Percentiles rank a stretch among this genome's conserved stretches.
Evolutionary conservation across 2,113 vertebrate genomes (phyloP).

Genomic region (Epinephelus cyanopodus): DNA sequence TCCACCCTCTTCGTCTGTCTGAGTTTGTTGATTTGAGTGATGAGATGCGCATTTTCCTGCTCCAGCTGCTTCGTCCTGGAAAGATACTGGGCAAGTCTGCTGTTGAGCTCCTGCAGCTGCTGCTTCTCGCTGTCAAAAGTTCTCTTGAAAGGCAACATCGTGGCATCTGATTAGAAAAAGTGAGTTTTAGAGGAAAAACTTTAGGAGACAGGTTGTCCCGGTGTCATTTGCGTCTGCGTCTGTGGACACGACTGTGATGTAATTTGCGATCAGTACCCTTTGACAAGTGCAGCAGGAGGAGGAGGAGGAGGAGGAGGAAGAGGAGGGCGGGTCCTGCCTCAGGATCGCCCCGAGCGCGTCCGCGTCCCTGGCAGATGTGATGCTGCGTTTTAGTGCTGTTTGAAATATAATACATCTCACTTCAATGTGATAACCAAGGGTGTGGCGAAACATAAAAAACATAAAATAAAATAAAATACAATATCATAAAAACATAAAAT

Average conservation of each 20-base stretch:
- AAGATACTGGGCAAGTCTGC: conserved; percentile 89
- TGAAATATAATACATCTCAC: neutral
- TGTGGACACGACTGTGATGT: conserved; percentile 60
- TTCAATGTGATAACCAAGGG: neutral
- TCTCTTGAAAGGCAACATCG: conserved; percentile 86
- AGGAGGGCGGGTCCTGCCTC: conserved; percentile 68
- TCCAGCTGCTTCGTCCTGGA: conserved; percentile 90
- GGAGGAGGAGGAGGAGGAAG: conserved; percentile 48
- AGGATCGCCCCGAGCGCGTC: conserved; percentile 54
- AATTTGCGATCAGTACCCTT: conserved; percentile 59
- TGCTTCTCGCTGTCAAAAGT: conserved; percentile 87
- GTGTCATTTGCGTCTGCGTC: conserved; percentile 45
- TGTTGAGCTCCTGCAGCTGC: conserved; percentile 90
- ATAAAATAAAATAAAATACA: neutral
- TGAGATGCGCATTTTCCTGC: conserved; percentile 86
- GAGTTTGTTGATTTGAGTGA: conserved; percentile 83
- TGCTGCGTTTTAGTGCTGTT: conserved; percentile 55
- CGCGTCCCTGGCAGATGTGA: conserved; percentile 60
- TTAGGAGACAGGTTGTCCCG: neutral
- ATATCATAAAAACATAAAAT: neutral
- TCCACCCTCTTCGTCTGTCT: conserved; percentile 73
- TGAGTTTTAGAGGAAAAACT: conserved; percentile 4
- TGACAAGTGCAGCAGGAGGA: conserved; percentile 81
- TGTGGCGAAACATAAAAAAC: too few species aligned
- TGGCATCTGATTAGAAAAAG: conserved; percentile 18